phyloP scores from a whole-genome alignment of 2,888 invertebrate genomes.

The Phasia obesa region DNA sequence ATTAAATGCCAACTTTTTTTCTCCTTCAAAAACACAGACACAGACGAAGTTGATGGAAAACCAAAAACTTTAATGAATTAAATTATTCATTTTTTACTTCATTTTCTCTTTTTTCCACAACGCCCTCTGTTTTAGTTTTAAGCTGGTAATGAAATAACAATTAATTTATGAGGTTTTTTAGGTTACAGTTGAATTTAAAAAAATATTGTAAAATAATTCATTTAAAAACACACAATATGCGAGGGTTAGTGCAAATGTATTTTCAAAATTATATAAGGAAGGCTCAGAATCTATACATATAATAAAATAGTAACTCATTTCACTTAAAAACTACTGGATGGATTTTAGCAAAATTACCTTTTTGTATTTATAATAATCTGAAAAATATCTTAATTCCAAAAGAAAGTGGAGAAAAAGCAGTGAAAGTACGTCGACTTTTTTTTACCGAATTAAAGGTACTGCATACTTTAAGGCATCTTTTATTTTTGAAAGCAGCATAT shows the following conservation, averaged over 20 bases:
- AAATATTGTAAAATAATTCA: conserved; percentile 8
- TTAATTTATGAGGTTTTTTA: conserved; percentile 67
- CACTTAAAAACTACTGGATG: no score
- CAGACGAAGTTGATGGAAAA: not conserved
- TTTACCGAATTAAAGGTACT: no score
- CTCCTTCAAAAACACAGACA: not conserved
- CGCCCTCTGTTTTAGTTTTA: conserved; percentile 18
- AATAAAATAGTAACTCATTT: no score
- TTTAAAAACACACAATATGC: not conserved
- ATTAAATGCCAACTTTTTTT: conserved; percentile 24
- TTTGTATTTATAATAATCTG: no score
- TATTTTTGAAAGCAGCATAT: no score
- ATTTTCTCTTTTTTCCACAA: not conserved
- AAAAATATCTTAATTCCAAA: no score
- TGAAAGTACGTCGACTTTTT: no score
- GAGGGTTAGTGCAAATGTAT: not conserved
- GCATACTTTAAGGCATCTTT: no score
- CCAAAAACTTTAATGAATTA: not conserved
- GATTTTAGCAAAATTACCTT: no score
- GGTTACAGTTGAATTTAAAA: conserved; percentile 53
- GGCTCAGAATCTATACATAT: no score
- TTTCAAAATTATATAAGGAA: no score
- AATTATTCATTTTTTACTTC: not conserved
- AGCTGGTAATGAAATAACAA: conserved; percentile 64
- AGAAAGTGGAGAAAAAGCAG: no score